Evolutionary conservation across 2,797 vertebrate genomes (phyloP), one percentile per base, ranked within the genome.

Genomic region (Melanogrammus aeglefinus): DNA sequence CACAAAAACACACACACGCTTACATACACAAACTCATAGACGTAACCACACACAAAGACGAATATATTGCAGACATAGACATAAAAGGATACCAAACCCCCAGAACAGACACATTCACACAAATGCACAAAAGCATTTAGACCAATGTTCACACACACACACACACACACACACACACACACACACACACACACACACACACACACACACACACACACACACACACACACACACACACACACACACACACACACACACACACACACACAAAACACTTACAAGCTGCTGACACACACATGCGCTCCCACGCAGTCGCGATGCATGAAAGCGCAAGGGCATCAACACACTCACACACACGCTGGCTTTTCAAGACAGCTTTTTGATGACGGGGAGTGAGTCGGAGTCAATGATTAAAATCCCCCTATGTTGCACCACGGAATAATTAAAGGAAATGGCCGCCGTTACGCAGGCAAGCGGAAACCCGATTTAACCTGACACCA

Each of bases 321-420:
- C 57, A 63, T 63, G 57, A 63, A 63, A 24, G 57, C 57, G 6
- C 21, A 24, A 63, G 57, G 21, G 57, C 57, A 63, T 63, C 21
- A 63, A 63, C 63, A 69, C 57, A 51, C 47, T 18, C 47, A 51
- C 47, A 10, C 63, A 69, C 63, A 69, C n/a, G 63, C 63, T 69
- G 63, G 63, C 24, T 24, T 69, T 69, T 69, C 63, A 69, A 69
- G 63, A 69, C 63, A 69, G 63, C 63, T 69, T 69, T 69, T 27
- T 69, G 63, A 69, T 69, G 63, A 69, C 24, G 57, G 57, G 57
- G 18, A 57, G 57, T 63, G 57, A 63, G 57, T 63, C 57, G 57
- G 57, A 63, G 57, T 63, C 57, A 63, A 63, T 69, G 63, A 69
- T 69, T 69, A 69, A 69, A 69, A 69, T 69, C 63, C 63, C 57